Conservation (phyloP, 1,140 invertebrate species). For the Caenorhabditis elegans region WBcel235 BX284605.5:7128501-7129000, state of each 20-base stretch:
- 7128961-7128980: no score
- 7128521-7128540: conserved; percentile 51
- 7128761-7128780: conserved; percentile 43
- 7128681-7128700: conserved; percentile 50
- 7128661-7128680: conserved; percentile 49
- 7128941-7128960: no score
- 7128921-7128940: no score
- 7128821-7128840: conserved; percentile 48
- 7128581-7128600: conserved; percentile 46
- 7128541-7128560: conserved; percentile 52
- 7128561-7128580: conserved; percentile 50
- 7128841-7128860: conserved; percentile 49
- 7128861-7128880: conserved; percentile 52
- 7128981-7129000: no score
- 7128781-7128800: conserved; percentile 46
- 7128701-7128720: conserved; percentile 42
- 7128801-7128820: conserved; percentile 54
- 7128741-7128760: no score
- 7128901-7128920: no score
- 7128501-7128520: conserved; percentile 56
- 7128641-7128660: conserved; percentile 48
- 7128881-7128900: no score
- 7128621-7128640: conserved; percentile 45
- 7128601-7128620: conserved; percentile 52
- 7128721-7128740: no score